These are phyloP conservation scores for Campoplex capitator DNA, from an alignment of 2,888 invertebrate species.

Conservation along the genomic window DNA sequence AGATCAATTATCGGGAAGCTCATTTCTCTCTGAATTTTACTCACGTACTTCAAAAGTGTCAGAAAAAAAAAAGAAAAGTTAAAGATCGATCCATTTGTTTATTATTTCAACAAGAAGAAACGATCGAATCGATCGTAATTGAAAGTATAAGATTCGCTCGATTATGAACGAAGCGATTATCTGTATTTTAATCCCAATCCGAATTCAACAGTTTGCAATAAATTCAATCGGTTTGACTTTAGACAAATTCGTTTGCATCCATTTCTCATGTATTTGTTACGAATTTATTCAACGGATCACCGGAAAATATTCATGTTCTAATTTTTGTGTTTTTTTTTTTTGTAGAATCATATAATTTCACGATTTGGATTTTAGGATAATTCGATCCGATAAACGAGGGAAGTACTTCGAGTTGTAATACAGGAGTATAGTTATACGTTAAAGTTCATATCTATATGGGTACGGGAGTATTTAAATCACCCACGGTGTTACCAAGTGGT, in stretches of 20 bases:
- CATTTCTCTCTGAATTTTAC: neutral
- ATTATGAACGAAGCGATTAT: neutral
- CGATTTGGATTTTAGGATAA: constrained; percentile 2
- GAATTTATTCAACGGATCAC: no score
- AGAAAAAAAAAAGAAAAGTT: neutral
- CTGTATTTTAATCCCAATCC: neutral
- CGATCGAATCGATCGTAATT: neutral
- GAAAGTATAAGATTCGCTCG: neutral
- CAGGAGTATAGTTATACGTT: neutral
- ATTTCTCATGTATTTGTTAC: no score
- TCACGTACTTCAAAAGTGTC: neutral
- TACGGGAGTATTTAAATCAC: constrained; percentile 76
- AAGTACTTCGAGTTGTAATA: constrained; percentile 29
- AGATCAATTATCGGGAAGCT: constrained; percentile 58
- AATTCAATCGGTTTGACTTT: neutral
- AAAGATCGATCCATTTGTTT: neutral
- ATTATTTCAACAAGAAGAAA: neutral
- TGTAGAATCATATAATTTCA: neutral
- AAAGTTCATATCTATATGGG: neutral
- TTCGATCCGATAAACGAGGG: constrained; percentile 4
- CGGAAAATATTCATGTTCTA: neutral
- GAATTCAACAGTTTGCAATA: neutral
- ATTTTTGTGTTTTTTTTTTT: neutral
- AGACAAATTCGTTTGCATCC: neutral
- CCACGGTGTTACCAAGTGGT: constrained; percentile 80